Evolutionary conservation across 2,113 vertebrate species (phyloP).

Genomic region (Caranx ignobilis): DNA sequence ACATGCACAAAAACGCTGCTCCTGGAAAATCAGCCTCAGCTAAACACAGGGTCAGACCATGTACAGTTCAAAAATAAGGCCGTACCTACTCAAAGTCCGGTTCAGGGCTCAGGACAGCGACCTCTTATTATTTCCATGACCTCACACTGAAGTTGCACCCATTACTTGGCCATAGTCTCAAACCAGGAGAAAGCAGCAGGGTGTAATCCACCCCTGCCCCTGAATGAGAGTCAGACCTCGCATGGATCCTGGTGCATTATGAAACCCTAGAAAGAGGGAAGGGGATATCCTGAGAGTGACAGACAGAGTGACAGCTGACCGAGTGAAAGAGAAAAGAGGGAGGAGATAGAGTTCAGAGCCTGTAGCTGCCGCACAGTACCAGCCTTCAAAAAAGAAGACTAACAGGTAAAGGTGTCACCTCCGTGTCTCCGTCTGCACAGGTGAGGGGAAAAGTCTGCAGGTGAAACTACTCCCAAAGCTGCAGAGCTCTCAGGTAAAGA

Average conservation of each 20-base stretch:
- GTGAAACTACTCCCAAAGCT: conserved; percentile 41
- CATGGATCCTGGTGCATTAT: conserved; percentile 48
- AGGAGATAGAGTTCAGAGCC: conserved; percentile 25
- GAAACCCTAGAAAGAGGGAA: conserved; percentile 74
- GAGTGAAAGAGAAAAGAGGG: conserved; percentile 40
- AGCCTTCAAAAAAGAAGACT: neutral
- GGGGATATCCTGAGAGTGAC: conserved; percentile 68
- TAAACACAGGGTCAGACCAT: neutral
- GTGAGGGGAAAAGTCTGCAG: conserved; percentile 19
- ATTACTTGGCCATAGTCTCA: conserved; percentile 15
- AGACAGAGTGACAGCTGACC: conserved; percentile 66
- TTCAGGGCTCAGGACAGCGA: conserved; percentile 29
- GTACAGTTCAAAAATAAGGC: neutral
- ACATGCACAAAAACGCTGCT: neutral
- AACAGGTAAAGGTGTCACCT: conserved; percentile 16
- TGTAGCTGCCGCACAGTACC: neutral
- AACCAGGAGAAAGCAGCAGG: conserved; percentile 7
- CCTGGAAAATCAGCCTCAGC: neutral
- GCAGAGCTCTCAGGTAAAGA: conserved; percentile 27
- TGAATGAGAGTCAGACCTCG: conserved; percentile 38
- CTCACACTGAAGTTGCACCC: conserved; percentile 8
- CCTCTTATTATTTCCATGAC: conserved; percentile 39
- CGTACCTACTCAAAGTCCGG: conserved; percentile 9
- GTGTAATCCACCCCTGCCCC: conserved; percentile 46
- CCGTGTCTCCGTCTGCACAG: conserved; percentile 3